Percentiles rank a stretch among this genome's conserved stretches.
Evolutionary conservation across 92 coral and sea anemone species (phyloP).

Genomic region (Bergia puertoricense): DNA sequence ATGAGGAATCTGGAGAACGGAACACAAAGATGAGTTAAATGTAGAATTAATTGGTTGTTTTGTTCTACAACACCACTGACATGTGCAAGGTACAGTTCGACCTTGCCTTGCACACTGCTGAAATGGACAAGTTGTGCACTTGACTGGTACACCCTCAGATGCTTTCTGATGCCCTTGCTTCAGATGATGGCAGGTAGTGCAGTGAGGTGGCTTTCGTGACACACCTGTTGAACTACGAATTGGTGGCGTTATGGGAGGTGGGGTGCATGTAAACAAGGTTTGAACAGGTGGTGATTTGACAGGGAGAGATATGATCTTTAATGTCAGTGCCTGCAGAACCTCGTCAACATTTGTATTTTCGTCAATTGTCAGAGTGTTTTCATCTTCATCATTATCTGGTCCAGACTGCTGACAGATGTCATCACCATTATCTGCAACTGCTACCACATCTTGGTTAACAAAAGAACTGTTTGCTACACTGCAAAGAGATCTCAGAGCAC

Average conservation of each 20-base stretch:
- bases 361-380: neutral
- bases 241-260: slow-evolving; percentile 5
- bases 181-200: slow-evolving; percentile 45
- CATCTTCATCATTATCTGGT: slow-evolving; percentile 27
- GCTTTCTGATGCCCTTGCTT: slow-evolving; percentile 42
- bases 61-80: slow-evolving; percentile 37
- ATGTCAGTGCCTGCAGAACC: slow-evolving; percentile 17
- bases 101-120: slow-evolving; percentile 16
- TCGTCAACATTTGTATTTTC: slow-evolving; percentile 10
- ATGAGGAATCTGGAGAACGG: neutral
- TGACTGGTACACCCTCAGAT: neutral
- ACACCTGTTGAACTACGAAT: neutral
- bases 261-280: neutral
- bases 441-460: neutral
- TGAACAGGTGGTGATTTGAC: slow-evolving; percentile 38
- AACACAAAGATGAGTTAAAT: neutral
- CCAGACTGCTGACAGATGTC: neutral
- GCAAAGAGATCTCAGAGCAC: slow-evolving; percentile 27
- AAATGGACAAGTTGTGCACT: slow-evolving; percentile 47
- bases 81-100: slow-evolving; percentile 40
- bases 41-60: neutral
- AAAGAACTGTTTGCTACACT: slow-evolving; percentile 29
- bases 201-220: slow-evolving; percentile 50
- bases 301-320: slow-evolving; percentile 12
- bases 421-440: neutral